Conservation (phyloP, 2,888 invertebrate genomes). For the Drosophila macrospina region DNA sequence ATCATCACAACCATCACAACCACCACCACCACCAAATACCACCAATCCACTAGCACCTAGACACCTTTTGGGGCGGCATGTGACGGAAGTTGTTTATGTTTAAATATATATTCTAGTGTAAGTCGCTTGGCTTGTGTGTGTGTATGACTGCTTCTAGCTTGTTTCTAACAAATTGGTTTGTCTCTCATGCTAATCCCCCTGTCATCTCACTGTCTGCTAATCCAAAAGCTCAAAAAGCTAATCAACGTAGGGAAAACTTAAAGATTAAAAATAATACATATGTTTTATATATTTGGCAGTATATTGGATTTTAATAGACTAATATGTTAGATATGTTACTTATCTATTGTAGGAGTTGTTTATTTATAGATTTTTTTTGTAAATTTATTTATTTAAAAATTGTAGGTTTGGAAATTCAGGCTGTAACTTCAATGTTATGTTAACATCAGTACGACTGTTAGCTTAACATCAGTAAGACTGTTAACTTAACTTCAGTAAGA, state of each 20-base stretch:
- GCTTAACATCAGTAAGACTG: too few species aligned
- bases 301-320: slow-evolving; percentile 21
- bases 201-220: slow-evolving; percentile 38
- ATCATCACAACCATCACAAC: slow-evolving; percentile 41
- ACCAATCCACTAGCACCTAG: slow-evolving; percentile 54
- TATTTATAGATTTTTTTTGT: background rate
- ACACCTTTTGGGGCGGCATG: slow-evolving; percentile 58
- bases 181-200: slow-evolving; percentile 38
- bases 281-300: slow-evolving; percentile 2
- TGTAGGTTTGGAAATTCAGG: too few species aligned
- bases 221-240: slow-evolving; percentile 31
- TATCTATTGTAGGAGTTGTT: background rate
- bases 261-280: too few species aligned
- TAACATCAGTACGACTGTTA: background rate
- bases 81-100: slow-evolving; percentile 63
- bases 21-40: slow-evolving; percentile 41
- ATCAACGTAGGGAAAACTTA: too few species aligned
- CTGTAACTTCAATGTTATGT: background rate
- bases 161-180: slow-evolving; percentile 41
- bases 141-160: slow-evolving; percentile 14
- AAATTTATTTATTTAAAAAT: too few species aligned
- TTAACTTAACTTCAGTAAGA: too few species aligned
- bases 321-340: background rate
- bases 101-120: slow-evolving; percentile 65
- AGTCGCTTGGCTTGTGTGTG: slow-evolving; percentile 62